phyloP scores from a whole-genome alignment of 2,797 vertebrate genomes.

The Esox lucius region DNA sequence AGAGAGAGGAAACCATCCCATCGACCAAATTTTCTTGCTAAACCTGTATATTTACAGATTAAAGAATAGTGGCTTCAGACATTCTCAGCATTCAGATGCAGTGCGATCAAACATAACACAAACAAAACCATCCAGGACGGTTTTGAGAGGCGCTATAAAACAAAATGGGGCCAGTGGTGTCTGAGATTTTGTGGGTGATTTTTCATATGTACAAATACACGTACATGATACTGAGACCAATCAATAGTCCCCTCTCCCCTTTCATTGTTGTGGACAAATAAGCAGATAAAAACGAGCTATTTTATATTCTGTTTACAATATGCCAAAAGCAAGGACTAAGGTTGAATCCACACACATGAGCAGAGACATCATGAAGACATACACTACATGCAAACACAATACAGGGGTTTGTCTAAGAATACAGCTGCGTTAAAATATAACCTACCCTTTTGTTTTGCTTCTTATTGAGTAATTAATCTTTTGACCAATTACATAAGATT shows the following conservation, averaged over 20 bases:
- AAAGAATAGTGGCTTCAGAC: slow-evolving; percentile 58
- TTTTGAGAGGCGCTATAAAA: slow-evolving; percentile 32
- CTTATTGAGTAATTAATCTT: no score
- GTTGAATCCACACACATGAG: not conserved
- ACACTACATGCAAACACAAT: no score
- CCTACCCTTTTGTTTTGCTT: no score
- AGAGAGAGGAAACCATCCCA: slow-evolving; percentile 28
- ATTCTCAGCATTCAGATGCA: slow-evolving; percentile 55
- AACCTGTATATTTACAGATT: slow-evolving; percentile 64
- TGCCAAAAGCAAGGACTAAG: not conserved
- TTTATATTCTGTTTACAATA: not conserved
- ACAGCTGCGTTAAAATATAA: no score
- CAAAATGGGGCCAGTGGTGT: slow-evolving; percentile 50
- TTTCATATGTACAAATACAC: not conserved
- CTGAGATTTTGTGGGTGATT: slow-evolving; percentile 45
- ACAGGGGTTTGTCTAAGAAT: no score
- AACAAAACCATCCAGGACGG: slow-evolving; percentile 44
- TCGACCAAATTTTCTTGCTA: slow-evolving; percentile 63
- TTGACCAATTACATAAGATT: no score
- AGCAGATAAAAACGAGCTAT: not conserved
- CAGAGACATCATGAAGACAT: not conserved
- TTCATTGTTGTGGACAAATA: not conserved
- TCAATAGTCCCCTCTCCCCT: no score
- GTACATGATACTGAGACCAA: no score
- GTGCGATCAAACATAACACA: slow-evolving; percentile 59